Base-by-base conservation (phyloP, 2,113 vertebrate species). In the Alectura lathami region DNA sequence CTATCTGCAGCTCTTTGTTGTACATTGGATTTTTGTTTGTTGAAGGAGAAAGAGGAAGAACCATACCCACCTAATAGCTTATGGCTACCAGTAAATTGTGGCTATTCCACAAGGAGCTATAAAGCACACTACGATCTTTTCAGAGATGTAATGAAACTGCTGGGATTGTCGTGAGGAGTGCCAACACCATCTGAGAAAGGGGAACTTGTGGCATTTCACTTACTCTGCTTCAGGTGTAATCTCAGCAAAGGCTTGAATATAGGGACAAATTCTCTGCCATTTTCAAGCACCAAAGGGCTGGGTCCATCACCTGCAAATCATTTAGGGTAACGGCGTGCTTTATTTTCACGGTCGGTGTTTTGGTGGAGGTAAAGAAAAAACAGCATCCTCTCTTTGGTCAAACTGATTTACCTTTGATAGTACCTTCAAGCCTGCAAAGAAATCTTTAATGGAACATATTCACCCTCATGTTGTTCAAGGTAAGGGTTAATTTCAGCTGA, bases 61-160 rank as follows among this genome's bases (percentile, higher is more conserved):
- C 22, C 63, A 75, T 93, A 85, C 92, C 66, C 51, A 91, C 73
- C 68, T 96, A 97, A 95, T 96, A 86, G 75, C 68, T 91, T 94
- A 88, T 83, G 86, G 68, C 78, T 95, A 92, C 89, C 94, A 85
- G 95, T 92, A 96, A 96, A 91, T 84, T 56, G 67, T 91, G 78
- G 51, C 77, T 95, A 93, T 94, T 91, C 87, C 83, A 66, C 62
- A 34, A 89, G 80, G 95, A 92, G 66, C 63, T 60, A 93, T 86
- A 82, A 89, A 89, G 82, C 74, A 69, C 60, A 76, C 69, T 68
- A 91, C 66, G 82, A 94, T 94, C 93, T 89, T 94, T 93, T 94
- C 91, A 93, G 86, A 91, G 94, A 92, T 57, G 67, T 82, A 90
- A 92, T 95, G 91, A 91, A 95, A 93, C 76, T 83, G n/a, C 74